These are phyloP conservation scores for Euschistus heros DNA, from an alignment of 1,140 invertebrate species.

Conservation along the genomic window DNA sequence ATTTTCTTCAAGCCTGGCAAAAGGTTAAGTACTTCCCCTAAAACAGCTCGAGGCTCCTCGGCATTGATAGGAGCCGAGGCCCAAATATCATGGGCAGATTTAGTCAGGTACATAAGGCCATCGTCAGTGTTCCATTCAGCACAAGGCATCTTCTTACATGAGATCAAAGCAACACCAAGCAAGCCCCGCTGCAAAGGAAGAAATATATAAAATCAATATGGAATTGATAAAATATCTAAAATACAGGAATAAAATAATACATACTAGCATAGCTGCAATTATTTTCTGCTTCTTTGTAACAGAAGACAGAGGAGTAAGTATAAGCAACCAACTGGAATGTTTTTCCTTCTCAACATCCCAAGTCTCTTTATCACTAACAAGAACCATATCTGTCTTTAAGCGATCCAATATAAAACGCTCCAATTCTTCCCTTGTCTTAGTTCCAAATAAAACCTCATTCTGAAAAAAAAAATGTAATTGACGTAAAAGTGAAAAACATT, in stretches of 20 bases:
- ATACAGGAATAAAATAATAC: slow-evolving; percentile 28
- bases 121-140: slow-evolving; percentile 33
- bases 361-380: slow-evolving; percentile 32
- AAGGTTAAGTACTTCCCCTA: slow-evolving; percentile 42
- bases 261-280: slow-evolving; percentile 52
- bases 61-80: slow-evolving; percentile 32
- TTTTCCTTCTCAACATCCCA: slow-evolving; percentile 33
- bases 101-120: slow-evolving; percentile 38
- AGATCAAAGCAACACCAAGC: slow-evolving; percentile 43
- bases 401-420: slow-evolving; percentile 38
- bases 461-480: slow-evolving; percentile 22
- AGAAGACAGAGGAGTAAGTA: slow-evolving; percentile 44
- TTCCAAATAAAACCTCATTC: slow-evolving; percentile 36
- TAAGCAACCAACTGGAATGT: slow-evolving; percentile 35
- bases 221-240: background rate
- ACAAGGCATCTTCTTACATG: slow-evolving; percentile 40
- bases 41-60: slow-evolving; percentile 41
- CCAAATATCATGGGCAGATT: slow-evolving; percentile 19
- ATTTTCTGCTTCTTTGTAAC: slow-evolving; percentile 43
- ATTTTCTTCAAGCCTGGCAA: slow-evolving; percentile 44
- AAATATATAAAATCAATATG: slow-evolving; percentile 11
- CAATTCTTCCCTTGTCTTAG: slow-evolving; percentile 38
- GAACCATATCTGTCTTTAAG: slow-evolving; percentile 31
- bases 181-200: slow-evolving; percentile 41
- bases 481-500: too few relatives aligned